Evolutionary conservation across 2,888 invertebrate genomes (phyloP), one percentile per base, ranked within the genome.

Genomic region (Homarus gammarus): DNA sequence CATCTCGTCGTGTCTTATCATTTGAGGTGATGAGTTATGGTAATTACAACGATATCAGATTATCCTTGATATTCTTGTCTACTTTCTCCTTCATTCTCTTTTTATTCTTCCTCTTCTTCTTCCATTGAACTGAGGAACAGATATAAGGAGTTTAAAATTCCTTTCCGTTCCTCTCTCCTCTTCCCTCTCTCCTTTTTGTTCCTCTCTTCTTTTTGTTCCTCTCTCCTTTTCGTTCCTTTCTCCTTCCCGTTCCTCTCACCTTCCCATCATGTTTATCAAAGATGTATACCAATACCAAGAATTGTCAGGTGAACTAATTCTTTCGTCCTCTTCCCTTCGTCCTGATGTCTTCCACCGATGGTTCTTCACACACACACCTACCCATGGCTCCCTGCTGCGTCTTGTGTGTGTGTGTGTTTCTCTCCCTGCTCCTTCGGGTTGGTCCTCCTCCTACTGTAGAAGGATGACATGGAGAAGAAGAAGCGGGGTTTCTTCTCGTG

Each of bases 391-490:
- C 49, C 49, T 44, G 38, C 31, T n/a, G 27, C 31, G 31, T 49
- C 6, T 64, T 81, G 36, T 70, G 31, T 64, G 22, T 64, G 12
- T 56, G 27, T 64, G 64, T 64, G n/a, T 70, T 10, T 70, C 38
- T 31, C 15, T 36, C 15, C 27, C 64, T 64, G 1, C 64, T 64
- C 27, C 27, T 27, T 12, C 18, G 56, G 56, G 18, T 12, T 3
- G 56, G 56, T 56, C 27, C 27, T 73, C 73, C n/a, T 22, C 68
- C 81, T 12, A 1, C 78, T 72, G 33, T 88, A 92, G 92, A 86
- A 92, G 73, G 91, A 92, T 49, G 84, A 90, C 33, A 18, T 81
- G 1, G 61, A 87, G 6, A 56, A 68, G 36, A 36, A 38, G 31
- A 83, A 70, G 6, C 44, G 27, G 1, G 88, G 90, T n/a, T 22